Evolutionary conservation across 2,888 invertebrate genomes (phyloP).

Genomic region (Lithophane semibrunnea): DNA sequence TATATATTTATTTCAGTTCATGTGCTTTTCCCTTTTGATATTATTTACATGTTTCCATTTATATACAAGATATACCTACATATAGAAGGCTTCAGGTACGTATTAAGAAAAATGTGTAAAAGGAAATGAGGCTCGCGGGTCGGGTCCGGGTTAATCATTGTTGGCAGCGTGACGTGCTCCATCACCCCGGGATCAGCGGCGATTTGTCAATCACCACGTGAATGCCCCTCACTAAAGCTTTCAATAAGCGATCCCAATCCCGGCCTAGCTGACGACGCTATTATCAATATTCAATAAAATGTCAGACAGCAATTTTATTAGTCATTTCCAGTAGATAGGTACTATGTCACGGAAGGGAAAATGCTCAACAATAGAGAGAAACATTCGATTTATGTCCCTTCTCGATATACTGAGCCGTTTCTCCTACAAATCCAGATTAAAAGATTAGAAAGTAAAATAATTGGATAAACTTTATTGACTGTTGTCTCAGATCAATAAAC

Average conservation of each 20-base stretch:
- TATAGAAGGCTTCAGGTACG: constrained; percentile 32
- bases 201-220: constrained; percentile 87
- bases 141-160: constrained; percentile 78
- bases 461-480: constrained; percentile 20
- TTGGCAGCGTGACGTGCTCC: constrained; percentile 76
- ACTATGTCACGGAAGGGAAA: constrained; percentile 35
- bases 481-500: not conserved
- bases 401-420: constrained; percentile 34
- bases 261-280: constrained; percentile 52
- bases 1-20: not conserved
- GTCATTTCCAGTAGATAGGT: constrained; percentile 64
- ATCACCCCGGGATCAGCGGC: constrained; percentile 80
- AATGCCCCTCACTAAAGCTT: constrained; percentile 79
- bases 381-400: constrained; percentile 38
- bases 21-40: not conserved
- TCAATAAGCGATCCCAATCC: constrained; percentile 76
- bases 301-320: constrained; percentile 68
- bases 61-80: not conserved
- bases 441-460: constrained; percentile 35
- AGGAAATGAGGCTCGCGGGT: constrained; percentile 58
- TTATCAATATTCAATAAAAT: constrained; percentile 77
- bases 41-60: not conserved
- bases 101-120: constrained; percentile 57
- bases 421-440: constrained; percentile 28
- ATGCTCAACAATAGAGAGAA: constrained; percentile 50